phyloP scores from a whole-genome alignment of 2,113 vertebrate species.

The Archocentrus centrarchus region DNA sequence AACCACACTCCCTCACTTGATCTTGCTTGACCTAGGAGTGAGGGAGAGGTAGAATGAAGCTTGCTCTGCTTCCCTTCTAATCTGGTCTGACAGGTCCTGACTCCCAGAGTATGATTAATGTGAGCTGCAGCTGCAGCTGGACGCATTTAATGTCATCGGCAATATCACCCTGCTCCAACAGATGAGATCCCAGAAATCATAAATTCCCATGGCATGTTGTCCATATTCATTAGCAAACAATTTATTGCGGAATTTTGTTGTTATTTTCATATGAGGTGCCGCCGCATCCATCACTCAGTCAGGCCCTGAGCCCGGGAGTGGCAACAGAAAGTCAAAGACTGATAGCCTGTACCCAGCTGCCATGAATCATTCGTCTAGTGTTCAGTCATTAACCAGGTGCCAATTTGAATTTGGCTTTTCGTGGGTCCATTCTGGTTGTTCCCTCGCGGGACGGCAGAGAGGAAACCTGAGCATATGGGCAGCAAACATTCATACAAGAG shows the following conservation, averaged over 20 bases:
- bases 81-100: slow-evolving; percentile 64
- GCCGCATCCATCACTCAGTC: slow-evolving; percentile 56
- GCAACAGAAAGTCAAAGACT: slow-evolving; percentile 48
- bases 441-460: slow-evolving; percentile 7
- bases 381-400: slow-evolving; percentile 56
- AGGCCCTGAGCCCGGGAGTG: slow-evolving; percentile 18
- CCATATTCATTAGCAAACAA: slow-evolving; percentile 76
- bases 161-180: slow-evolving; percentile 59
- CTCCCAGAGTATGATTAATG: slow-evolving; percentile 76
- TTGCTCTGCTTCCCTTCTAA: slow-evolving; percentile 55
- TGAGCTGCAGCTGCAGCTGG: slow-evolving; percentile 51
- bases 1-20: neutral
- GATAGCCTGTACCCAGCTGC: slow-evolving; percentile 34
- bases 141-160: slow-evolving; percentile 74
- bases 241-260: slow-evolving; percentile 71
- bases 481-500: neutral
- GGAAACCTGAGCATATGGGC: slow-evolving; percentile 45
- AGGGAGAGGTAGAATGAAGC: slow-evolving; percentile 63
- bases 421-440: neutral
- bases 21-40: slow-evolving; percentile 33
- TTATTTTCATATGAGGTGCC: slow-evolving; percentile 52
- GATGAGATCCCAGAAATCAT: slow-evolving; percentile 64
- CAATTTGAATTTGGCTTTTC: slow-evolving; percentile 44
- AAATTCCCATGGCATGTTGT: slow-evolving; percentile 71
- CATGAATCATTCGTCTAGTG: slow-evolving; percentile 52